Evolutionary conservation across 2,113 vertebrate genomes (phyloP).

Genomic region (crab-eating macaque (Macaca fascicularis)): DNA sequence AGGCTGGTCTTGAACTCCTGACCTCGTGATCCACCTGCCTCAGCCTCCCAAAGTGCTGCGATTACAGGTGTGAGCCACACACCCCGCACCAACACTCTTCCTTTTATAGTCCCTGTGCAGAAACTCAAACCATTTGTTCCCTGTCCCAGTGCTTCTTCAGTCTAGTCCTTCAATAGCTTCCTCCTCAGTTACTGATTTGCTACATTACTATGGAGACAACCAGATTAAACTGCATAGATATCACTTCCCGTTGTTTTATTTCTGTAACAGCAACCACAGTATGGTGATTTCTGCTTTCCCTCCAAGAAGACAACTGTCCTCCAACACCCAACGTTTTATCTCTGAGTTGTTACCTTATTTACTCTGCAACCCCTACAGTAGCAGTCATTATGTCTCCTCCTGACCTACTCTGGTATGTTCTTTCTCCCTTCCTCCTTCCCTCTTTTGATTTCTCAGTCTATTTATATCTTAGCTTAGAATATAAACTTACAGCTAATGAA

Average conservation of each 20-base stretch:
- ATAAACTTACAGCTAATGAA: slow-evolving; percentile 48
- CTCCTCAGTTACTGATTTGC: not conserved
- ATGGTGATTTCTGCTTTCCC: not conserved
- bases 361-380: not conserved
- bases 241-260: not conserved
- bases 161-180: not conserved
- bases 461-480: slow-evolving; percentile 51
- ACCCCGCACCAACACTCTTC: not conserved
- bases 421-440: not conserved
- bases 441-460: slow-evolving; percentile 21
- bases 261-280: not conserved
- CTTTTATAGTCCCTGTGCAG: not conserved
- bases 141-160: not conserved
- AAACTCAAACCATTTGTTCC: not conserved
- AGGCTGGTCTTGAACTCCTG: too few relatives aligned
- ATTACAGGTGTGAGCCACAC: too few relatives aligned
- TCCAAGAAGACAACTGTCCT: not conserved
- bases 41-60: too few relatives aligned
- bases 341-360: not conserved
- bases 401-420: not conserved
- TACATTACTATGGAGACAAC: not conserved
- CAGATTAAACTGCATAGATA: not conserved
- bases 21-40: too few relatives aligned
- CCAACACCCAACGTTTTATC: not conserved
- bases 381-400: not conserved